Base-by-base conservation (phyloP, 2,113 vertebrate species). In the Garra rufa region DNA sequence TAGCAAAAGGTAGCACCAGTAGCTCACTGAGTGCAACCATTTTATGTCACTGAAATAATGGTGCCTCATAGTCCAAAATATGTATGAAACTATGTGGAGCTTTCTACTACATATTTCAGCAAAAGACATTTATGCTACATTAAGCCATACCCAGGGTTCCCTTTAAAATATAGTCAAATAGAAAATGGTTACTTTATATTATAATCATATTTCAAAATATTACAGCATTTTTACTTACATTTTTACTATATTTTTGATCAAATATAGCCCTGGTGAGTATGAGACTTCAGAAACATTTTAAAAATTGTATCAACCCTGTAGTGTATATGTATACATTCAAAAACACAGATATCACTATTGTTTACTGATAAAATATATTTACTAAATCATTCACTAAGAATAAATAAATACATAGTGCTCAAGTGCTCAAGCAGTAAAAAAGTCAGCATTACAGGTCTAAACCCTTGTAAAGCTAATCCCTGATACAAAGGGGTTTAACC, bases 381-480 rank as follows among this genome's bases (percentile, higher is more conserved):
- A 24, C 24, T 59, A 9, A 24, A 5, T 59, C 3, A 24, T 59
- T 59, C n/a, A 59, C 4, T 59, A 57, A 24, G 24, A 59, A 59
- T 15, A 63, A 63, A 63, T 15, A 65, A 65, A 30, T 30, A 30
- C n/a, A n/a, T n/a, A n/a, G n/a, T n/a, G 34, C 34, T 34, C 34
- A 34, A n/a, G 34, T 34, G 5, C 61, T 63, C 13, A 63, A 15
- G 6, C 26, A 14, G 3, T 52, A 34, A 1, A 41, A n/a, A 82
- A 80, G 59, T 76, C 52, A 79, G 26, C 30, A 10, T 21, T 41
- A 41, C 41, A 73, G 34, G n/a, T 75, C 63, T 80, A 79, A 78
- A 44, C 9, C 61, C 17, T 3, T 83, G 74, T 74, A 83, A 71
- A 24, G 28, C 48, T 86, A 83, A 86, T 80, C 76, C 9, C 5